Percentiles rank a stretch among this genome's conserved stretches.
These are phyloP conservation scores for Anguilla japonica DNA, from an alignment of 2,113 vertebrate genomes.

Conservation along the genomic window DNA sequence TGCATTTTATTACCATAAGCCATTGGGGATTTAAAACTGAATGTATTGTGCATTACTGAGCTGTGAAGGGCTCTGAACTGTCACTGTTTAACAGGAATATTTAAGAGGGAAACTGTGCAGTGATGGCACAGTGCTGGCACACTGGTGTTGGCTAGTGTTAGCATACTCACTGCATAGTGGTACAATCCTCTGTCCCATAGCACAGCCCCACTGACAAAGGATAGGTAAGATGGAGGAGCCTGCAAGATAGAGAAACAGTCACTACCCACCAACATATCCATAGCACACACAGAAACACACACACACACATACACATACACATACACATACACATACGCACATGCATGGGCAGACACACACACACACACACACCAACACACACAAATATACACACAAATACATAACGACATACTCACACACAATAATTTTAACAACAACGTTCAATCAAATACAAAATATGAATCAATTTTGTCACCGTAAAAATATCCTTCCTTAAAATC, in stretches of 20 bases:
- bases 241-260: conserved; percentile 43
- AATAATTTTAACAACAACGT: background rate
- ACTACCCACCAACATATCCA: background rate
- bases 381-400: conserved; percentile 16
- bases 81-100: background rate
- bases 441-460: background rate
- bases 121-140: background rate
- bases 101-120: background rate
- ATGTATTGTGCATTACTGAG: background rate
- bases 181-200: conserved; percentile 59
- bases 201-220: conserved; percentile 59
- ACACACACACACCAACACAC: conserved; percentile 16
- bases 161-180: conserved; percentile 32
- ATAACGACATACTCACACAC: conserved; percentile 5
- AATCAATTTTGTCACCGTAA: background rate
- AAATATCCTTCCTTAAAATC: background rate
- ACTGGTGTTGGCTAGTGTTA: conserved; percentile 41
- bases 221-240: conserved; percentile 54
- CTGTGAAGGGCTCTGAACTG: background rate
- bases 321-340: background rate
- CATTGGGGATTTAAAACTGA: background rate
- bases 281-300: background rate
- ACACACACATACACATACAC: background rate
- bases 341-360: conserved; percentile 1
- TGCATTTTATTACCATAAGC: background rate